phyloP scores from a whole-genome alignment of 1,140 invertebrate species.

The Gonioctena quinquepunctata region DNA sequence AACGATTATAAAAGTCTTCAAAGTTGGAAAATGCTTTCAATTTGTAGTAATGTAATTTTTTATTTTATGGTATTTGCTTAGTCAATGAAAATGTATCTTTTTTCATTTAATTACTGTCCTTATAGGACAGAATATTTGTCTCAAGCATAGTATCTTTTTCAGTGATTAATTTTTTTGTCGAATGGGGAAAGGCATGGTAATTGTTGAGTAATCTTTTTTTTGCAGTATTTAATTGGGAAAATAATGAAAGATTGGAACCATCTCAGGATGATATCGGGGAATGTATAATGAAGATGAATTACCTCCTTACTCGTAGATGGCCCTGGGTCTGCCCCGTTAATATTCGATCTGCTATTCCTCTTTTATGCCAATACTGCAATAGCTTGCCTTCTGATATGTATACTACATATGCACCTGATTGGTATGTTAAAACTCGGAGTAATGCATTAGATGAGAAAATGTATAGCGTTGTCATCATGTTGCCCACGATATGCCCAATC shows the following conservation, averaged over 20 bases:
- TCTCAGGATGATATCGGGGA: slow-evolving; percentile 57
- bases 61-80: too few species aligned
- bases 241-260: slow-evolving; percentile 59
- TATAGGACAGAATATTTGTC: too few species aligned
- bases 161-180: background rate
- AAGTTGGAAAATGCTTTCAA: too few species aligned
- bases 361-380: slow-evolving; percentile 81
- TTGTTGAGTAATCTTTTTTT: slow-evolving; percentile 23
- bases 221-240: slow-evolving; percentile 65
- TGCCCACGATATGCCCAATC: slow-evolving; percentile 75
- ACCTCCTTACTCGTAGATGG: slow-evolving; percentile 59
- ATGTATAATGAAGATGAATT: slow-evolving; percentile 58
- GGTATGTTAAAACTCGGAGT: slow-evolving; percentile 47
- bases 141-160: too few species aligned
- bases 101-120: too few species aligned
- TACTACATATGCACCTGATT: slow-evolving; percentile 73
- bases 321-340: slow-evolving; percentile 60
- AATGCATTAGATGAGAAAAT: background rate
- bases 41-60: too few species aligned
- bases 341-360: slow-evolving; percentile 66
- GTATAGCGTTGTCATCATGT: slow-evolving; percentile 56
- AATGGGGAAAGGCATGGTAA: background rate
- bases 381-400: slow-evolving; percentile 82
- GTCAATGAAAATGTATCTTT: too few species aligned
- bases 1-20: too few species aligned